phyloP scores from a whole-genome alignment of 2,888 invertebrate genomes.

The Chirona hameri region DNA sequence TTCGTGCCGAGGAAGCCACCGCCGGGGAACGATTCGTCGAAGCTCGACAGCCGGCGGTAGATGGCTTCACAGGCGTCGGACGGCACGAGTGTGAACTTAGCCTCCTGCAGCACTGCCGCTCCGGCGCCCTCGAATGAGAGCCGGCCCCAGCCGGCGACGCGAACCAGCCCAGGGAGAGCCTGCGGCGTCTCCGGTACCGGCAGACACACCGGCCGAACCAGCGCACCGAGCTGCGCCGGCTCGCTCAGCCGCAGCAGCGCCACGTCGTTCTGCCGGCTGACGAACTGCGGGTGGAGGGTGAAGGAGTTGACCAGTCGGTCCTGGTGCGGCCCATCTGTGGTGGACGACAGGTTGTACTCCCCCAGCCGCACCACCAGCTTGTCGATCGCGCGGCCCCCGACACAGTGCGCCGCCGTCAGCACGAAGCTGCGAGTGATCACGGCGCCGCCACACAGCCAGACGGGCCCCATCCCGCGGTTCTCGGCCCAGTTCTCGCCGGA shows the following conservation, averaged over 20 bases:
- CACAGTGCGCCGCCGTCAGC: constrained; percentile 7
- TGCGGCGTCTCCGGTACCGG: background rate
- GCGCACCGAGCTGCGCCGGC: background rate
- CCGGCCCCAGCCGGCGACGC: constrained; percentile 11
- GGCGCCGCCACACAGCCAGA: background rate
- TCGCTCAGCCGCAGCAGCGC: background rate
- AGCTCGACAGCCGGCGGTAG: background rate
- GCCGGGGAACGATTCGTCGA: background rate
- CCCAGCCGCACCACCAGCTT: background rate
- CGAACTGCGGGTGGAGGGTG: background rate
- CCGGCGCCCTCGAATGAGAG: background rate
- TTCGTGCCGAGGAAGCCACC: background rate
- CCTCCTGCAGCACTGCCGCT: background rate
- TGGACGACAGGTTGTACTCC: constrained; percentile 3
- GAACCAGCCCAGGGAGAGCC: background rate
- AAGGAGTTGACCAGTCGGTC: background rate
- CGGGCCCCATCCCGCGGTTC: background rate
- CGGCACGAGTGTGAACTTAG: background rate
- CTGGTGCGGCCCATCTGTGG: background rate
- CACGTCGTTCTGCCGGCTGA: background rate
- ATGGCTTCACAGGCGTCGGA: background rate
- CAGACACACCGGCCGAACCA: background rate
- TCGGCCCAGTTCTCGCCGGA: background rate
- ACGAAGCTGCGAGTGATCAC: background rate
- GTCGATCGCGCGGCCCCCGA: background rate